Percentiles rank a stretch among this genome's conserved stretches.
These are phyloP conservation scores for Austrolebias charrua DNA, from an alignment of 2,797 vertebrate species.

Conservation along the genomic window DNA sequence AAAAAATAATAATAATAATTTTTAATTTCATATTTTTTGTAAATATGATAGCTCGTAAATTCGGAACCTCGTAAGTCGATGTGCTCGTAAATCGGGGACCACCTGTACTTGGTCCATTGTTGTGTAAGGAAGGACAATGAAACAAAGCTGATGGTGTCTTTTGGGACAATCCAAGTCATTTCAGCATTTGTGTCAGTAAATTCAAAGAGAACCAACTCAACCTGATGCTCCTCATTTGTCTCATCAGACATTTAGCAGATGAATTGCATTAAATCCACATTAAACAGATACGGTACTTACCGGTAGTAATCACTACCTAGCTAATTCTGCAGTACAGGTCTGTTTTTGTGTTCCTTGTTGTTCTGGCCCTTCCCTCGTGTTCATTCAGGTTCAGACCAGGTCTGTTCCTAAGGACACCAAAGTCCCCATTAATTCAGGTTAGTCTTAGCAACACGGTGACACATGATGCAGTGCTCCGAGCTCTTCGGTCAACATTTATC, in stretches of 20 bases:
- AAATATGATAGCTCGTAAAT: too few species aligned
- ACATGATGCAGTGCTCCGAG: conserved; percentile 23
- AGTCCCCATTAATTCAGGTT: conserved; percentile 41
- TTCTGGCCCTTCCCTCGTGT: conserved; percentile 20
- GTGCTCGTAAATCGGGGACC: too few species aligned
- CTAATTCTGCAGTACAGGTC: conserved; percentile 8
- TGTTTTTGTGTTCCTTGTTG: conserved; percentile 23
- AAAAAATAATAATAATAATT: too few species aligned
- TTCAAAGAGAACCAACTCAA: too few species aligned
- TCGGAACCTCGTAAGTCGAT: too few species aligned
- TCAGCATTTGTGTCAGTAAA: too few species aligned
- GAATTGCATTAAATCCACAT: neutral
- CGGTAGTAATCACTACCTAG: neutral
- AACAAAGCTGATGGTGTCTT: conserved; percentile 20
- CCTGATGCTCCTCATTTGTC: too few species aligned
- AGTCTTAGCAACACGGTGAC: conserved; percentile 24
- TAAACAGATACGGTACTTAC: neutral
- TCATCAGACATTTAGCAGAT: neutral
- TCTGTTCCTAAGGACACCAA: conserved; percentile 33
- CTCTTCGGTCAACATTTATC: conserved; percentile 29
- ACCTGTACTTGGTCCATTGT: neutral
- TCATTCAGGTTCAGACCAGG: conserved; percentile 23
- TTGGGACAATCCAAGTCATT: neutral
- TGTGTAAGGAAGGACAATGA: neutral
- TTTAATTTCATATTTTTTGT: too few species aligned